Evolutionary conservation across 2,797 vertebrate species (phyloP), one percentile per base, ranked within the genome.

Genomic region (Kryptolebias ocellatus): DNA sequence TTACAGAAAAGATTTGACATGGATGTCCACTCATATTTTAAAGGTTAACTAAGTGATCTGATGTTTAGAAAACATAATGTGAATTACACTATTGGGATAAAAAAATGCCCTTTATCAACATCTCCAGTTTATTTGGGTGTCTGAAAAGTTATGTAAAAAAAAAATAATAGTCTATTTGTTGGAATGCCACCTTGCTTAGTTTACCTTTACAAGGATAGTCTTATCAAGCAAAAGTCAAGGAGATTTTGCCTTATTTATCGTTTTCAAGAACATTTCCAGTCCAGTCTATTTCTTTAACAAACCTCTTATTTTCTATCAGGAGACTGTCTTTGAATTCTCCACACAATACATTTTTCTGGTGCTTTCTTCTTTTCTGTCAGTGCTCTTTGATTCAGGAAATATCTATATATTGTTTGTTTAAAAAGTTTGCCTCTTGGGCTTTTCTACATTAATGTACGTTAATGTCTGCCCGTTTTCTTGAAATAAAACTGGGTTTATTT

Each of bases 401-500:
- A 44, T 45, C 12, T 58, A 9, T 79, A 53, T 67, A 29, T 55
- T 50, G 63, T 34, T 57, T 8, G 14, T 1, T 17, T 17, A 18
- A 27, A 46, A 69, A 37, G 18, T 67, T 81, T 61, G 24, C 16
- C 45, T 74, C 83, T 81, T 68, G 51, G 2, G 69, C 52, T 62
- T 66, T 67, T 76, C 57, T 71, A 27, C 74, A 56, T 80, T 66
- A 76, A 72, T 85, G 74, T 83, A 76, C 60, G 39, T 55, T 70
- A 42, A 60, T 87, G 70, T 82, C 55, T 67, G 60, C 51, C 54
- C 78, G 72, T 86, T 81, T 83, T 80, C 65, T 81, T 74, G 59
- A 84, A 89, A 83, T 83, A 90, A 90, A 90, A 70, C 67, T 69
- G 53, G 68, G 44, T 78, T 75, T 59, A 76, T 90, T 89, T 89